These are phyloP conservation scores for Hemiscyllium ocellatum DNA, from an alignment of 2,113 vertebrate genomes.

Conservation along the genomic window DNA sequence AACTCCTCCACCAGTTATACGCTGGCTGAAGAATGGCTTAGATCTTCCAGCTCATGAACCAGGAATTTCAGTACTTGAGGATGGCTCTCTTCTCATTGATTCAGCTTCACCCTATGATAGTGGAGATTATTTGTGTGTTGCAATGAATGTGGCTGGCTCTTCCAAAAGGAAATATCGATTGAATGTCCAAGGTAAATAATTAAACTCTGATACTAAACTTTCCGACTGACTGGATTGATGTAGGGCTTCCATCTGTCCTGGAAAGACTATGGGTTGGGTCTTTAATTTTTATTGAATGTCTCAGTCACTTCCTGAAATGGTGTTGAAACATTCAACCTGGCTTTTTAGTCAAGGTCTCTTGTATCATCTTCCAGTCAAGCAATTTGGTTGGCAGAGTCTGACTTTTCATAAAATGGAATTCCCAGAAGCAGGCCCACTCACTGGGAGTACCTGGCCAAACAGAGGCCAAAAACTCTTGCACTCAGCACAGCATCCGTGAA, in stretches of 20 bases:
- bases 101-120: constrained; percentile 59
- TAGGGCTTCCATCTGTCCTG: not conserved
- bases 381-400: no score
- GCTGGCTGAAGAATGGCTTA: constrained; percentile 68
- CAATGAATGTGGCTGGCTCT: constrained; percentile 71
- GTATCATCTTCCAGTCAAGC: no score
- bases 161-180: constrained; percentile 63
- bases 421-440: no score
- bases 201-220: not conserved
- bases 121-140: constrained; percentile 72
- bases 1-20: constrained; percentile 62
- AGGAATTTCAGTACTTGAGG: constrained; percentile 50
- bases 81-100: constrained; percentile 66
- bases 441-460: no score
- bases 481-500: no score
- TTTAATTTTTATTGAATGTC: no score
- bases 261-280: not conserved
- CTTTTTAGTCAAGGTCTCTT: no score
- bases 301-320: no score
- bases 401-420: no score
- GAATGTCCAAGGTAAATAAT: constrained; percentile 65
- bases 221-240: not conserved
- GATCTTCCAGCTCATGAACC: constrained; percentile 58
- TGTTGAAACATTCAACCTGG: no score
- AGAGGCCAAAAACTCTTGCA: no score